A percentile compares a stretch with the other conserved stretches of the same genome.
phyloP scores from a whole-genome alignment of 2,797 vertebrate genomes.

The Poeciliopsis turneri region DNA sequence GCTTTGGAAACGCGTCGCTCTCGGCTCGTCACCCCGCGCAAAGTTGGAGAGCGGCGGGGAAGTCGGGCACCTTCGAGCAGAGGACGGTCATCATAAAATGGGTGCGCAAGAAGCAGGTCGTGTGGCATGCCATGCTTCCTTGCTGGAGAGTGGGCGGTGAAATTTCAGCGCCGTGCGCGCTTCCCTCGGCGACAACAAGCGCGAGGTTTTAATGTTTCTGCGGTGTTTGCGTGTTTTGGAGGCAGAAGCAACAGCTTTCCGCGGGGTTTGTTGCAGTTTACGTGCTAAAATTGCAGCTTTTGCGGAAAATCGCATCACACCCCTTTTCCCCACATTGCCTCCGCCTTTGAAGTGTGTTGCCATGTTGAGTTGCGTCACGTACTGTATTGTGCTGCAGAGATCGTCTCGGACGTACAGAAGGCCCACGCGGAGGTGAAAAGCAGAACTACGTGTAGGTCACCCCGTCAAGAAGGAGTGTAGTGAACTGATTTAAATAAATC shows the following conservation, averaged over 20 bases:
- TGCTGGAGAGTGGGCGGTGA: constrained; percentile 79
- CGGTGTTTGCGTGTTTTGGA: accelerated
- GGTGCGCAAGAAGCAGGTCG: constrained; percentile 80
- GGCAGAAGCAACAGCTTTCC: not conserved
- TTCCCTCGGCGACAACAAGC: constrained; percentile 61
- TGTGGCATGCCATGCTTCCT: constrained; percentile 81
- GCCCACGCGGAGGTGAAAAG: constrained; percentile 14
- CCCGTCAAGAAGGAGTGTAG: not conserved
- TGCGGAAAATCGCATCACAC: constrained; percentile 73
- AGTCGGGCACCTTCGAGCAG: constrained; percentile 58
- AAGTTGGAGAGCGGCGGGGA: constrained; percentile 19
- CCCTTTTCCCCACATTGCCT: constrained; percentile 67
- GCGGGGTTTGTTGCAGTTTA: constrained; percentile 34
- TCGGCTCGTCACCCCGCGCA: not conserved
- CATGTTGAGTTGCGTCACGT: constrained; percentile 85
- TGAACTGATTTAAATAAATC: not conserved
- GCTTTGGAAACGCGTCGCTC: not conserved
- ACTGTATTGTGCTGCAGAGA: constrained; percentile 78
- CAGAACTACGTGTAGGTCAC: not conserved
- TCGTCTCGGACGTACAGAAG: constrained; percentile 58
- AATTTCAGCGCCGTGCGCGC: constrained; percentile 69
- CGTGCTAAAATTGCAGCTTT: constrained; percentile 30
- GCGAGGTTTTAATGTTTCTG: not conserved
- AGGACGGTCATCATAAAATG: constrained; percentile 75
- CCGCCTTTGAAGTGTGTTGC: constrained; percentile 82